phyloP scores from a whole-genome alignment of 2,797 vertebrate species.

The Brotula barbata region DNA sequence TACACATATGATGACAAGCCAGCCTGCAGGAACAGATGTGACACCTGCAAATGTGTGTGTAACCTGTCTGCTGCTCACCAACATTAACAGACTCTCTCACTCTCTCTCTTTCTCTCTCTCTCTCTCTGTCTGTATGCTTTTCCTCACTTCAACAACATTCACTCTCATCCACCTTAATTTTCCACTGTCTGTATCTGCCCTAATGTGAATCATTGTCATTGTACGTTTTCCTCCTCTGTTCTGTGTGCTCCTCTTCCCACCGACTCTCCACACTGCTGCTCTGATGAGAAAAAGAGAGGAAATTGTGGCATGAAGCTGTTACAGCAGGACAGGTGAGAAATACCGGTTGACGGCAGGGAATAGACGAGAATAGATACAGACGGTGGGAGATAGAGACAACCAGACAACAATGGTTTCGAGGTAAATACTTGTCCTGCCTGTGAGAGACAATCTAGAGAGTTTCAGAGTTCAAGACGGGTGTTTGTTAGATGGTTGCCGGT shows the following conservation, averaged over 20 bases:
- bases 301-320: background rate
- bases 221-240: constrained; percentile 2
- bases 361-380: constrained; percentile 6
- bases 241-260: constrained; percentile 27
- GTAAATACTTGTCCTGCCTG: constrained; percentile 13
- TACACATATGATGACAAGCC: constrained; percentile 9
- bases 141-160: constrained; percentile 5
- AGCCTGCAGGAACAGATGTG: constrained; percentile 38
- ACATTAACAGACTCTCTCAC: constrained; percentile 17
- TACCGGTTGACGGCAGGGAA: constrained; percentile 3
- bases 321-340: background rate
- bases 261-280: constrained; percentile 30
- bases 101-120: background rate
- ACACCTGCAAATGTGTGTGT: constrained; percentile 41
- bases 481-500: constrained; percentile 14
- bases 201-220: background rate
- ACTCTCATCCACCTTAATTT: constrained; percentile 3
- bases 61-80: constrained; percentile 37
- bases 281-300: constrained; percentile 22
- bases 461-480: constrained; percentile 39
- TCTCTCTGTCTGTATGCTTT: background rate
- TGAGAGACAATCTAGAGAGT: constrained; percentile 37
- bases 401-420: constrained; percentile 15
- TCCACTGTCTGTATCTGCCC: background rate
- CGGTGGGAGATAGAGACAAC: constrained; percentile 5